phyloP scores from a whole-genome alignment of 2,888 invertebrate species.

The Cheilosia variabilis region DNA sequence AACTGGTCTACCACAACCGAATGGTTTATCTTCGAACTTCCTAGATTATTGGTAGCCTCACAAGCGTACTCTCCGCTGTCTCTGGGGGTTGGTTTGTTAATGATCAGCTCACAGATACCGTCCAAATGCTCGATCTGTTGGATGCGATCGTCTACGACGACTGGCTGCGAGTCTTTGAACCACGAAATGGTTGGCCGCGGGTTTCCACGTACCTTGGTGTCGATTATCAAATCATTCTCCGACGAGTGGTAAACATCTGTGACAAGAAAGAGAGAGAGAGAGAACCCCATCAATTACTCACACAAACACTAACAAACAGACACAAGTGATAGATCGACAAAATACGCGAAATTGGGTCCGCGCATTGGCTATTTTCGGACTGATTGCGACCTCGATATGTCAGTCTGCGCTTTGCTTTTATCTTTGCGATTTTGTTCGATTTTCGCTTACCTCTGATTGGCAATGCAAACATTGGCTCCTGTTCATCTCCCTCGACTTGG shows the following conservation, averaged over 20 bases:
- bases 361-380: slow-evolving; percentile 79
- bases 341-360: slow-evolving; percentile 56
- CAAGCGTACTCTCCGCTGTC: slow-evolving; percentile 85
- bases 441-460: slow-evolving; percentile 87
- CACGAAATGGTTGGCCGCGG: slow-evolving; percentile 89
- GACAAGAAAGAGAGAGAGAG: slow-evolving; percentile 74
- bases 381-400: slow-evolving; percentile 79
- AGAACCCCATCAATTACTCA: background rate
- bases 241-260: slow-evolving; percentile 89
- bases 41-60: slow-evolving; percentile 89
- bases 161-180: slow-evolving; percentile 88
- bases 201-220: slow-evolving; percentile 91
- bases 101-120: slow-evolving; percentile 89
- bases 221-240: slow-evolving; percentile 90
- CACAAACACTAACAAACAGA: slow-evolving; percentile 48
- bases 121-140: slow-evolving; percentile 89
- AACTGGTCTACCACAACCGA: slow-evolving; percentile 85
- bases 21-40: slow-evolving; percentile 90
- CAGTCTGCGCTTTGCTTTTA: slow-evolving; percentile 54
- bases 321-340: slow-evolving; percentile 75
- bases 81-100: slow-evolving; percentile 87
- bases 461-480: slow-evolving; percentile 83
- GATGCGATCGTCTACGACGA: slow-evolving; percentile 85
- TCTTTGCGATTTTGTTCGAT: slow-evolving; percentile 53
- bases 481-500: slow-evolving; percentile 82